A percentile compares a stretch with the other conserved stretches of the same genome.
Evolutionary conservation across 2,113 vertebrate species (phyloP).

Genomic region (Phycodurus eques): DNA sequence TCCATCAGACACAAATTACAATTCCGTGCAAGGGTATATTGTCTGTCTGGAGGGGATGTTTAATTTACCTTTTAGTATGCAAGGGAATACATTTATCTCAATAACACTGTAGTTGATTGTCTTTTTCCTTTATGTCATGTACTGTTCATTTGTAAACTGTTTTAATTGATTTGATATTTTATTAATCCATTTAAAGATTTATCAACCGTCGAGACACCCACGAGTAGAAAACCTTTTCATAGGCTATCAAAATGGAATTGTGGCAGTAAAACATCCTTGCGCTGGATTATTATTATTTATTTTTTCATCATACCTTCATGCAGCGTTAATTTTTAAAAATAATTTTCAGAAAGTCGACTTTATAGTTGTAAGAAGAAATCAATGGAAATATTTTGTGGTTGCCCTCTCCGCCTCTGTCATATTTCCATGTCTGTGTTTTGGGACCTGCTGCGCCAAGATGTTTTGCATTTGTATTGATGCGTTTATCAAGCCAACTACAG

Average conservation of each 20-base stretch:
- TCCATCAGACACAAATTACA: not conserved
- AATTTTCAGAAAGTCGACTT: not conserved
- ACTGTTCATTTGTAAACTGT: not conserved
- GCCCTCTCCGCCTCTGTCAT: not conserved
- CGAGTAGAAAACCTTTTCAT: not conserved
- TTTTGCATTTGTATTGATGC: no score
- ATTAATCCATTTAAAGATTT: not conserved
- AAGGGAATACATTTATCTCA: constrained; percentile 1
- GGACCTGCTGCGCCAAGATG: not conserved
- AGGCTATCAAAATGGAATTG: not conserved
- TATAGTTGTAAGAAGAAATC: not conserved
- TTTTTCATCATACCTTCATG: no score
- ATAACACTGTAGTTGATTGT: constrained; percentile 1
- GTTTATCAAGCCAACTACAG: not conserved
- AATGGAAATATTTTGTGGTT: not conserved
- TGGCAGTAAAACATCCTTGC: not conserved
- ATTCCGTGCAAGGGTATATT: not conserved
- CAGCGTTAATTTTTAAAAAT: not conserved
- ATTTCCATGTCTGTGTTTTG: not conserved
- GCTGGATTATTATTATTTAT: not conserved
- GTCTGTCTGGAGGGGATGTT: not conserved
- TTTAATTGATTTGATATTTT: not conserved
- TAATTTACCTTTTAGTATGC: constrained; percentile 10
- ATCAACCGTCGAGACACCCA: not conserved
- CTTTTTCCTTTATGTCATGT: not conserved